phyloP scores from a whole-genome alignment of 37 sponge, comb jelly and placozoan species.

The Bolinopsis microptera region DNA sequence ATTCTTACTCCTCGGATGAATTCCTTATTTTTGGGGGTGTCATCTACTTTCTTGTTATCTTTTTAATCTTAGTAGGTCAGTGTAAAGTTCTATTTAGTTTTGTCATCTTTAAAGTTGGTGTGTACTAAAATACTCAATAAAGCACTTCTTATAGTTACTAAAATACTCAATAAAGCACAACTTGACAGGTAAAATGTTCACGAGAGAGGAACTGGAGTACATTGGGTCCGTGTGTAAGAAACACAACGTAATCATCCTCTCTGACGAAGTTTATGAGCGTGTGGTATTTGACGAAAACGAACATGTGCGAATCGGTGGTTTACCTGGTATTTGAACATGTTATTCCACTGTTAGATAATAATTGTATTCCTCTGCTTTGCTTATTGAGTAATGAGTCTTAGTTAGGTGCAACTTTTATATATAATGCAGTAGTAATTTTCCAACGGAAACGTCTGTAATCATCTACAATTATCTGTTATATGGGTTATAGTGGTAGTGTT shows the following conservation, averaged over 20 bases:
- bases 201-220: conserved; percentile 79
- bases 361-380: neutral
- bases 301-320: conserved; percentile 80
- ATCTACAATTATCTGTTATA: too few species aligned
- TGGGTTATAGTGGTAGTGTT: neutral
- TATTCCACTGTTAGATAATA: neutral
- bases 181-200: conserved; percentile 78
- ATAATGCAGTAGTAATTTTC: too few species aligned
- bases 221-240: conserved; percentile 89
- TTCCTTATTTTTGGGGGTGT: neutral
- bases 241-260: conserved; percentile 86
- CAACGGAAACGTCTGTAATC: too few species aligned
- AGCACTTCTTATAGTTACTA: too few species aligned
- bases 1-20: neutral
- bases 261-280: conserved; percentile 99
- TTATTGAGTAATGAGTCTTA: too few species aligned
- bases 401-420: too few species aligned
- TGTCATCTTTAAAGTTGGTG: too few species aligned
- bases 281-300: conserved; percentile 77
- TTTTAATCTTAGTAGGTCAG: too few species aligned
- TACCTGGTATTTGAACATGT: conserved; percentile 18
- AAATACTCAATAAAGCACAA: too few species aligned
- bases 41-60: too few species aligned
- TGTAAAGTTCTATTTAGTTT: too few species aligned
- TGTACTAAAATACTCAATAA: too few species aligned